Base-by-base conservation (phyloP, 2,797 vertebrate genomes). In the Aotus griseimembra region DNA sequence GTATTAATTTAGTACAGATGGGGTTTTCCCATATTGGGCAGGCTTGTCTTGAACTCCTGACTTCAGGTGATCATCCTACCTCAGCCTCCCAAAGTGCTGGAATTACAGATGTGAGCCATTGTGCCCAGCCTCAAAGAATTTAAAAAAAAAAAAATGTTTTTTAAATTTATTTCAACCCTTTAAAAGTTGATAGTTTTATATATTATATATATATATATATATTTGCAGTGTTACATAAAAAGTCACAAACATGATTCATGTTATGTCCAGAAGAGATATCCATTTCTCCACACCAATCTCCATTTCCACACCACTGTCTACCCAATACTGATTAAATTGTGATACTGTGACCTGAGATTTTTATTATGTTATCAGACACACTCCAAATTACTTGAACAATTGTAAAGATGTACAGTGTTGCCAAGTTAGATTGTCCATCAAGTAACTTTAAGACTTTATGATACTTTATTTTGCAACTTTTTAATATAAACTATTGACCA, bases 281-380 rank as follows among this genome's bases (percentile, higher is more conserved):
- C 19, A 1, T 15, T 13, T 12, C 3, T 61, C 44, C 15, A 4
- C 22, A 39, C 5, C 28, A 73, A 22, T 10, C 20, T 26, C 13
- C 10, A 17, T 20, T 41, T n/a, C 33, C 6, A 55, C 4, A 28
- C 72, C 12, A 72, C 13, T 13, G 14, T 36, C 28, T 55, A 39
- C 2, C 4, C 5, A 24, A 1, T 5, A 46, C 17, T 57, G 2
- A 57, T 33, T 17, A 48, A 0, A 7, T n/a, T 52, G 4, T 41
- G 28, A 22, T 11, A 30, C 39, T 41, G 50, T 36, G 1, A 64
- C 26, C 13, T 80, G 28, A 6, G 28, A 6, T 50, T 88, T 10
- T 57, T 48, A 13, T 30, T 87, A 73, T 1, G 10, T 44, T 84
- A 57, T 22, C 67, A 86, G 2, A 61, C 24, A 14, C 20, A 15